These are phyloP conservation scores for Zeus faber DNA, from an alignment of 2,113 vertebrate genomes.

Conservation along the genomic window DNA sequence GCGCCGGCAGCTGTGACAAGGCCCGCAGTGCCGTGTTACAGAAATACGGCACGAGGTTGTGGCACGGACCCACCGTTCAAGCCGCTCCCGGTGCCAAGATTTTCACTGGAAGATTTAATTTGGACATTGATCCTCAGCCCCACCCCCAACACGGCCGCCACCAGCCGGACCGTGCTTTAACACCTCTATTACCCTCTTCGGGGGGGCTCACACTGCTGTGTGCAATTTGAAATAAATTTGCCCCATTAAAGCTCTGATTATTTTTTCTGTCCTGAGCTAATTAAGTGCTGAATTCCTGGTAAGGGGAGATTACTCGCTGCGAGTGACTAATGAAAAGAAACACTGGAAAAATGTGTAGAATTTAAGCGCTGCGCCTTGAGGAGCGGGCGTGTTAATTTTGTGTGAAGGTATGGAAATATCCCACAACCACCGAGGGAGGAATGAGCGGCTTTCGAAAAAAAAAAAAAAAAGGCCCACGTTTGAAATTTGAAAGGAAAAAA, in stretches of 20 bases:
- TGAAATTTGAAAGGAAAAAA: no score
- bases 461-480: slow-evolving; percentile 11
- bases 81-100: slow-evolving; percentile 28
- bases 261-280: slow-evolving; percentile 60
- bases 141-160: neutral
- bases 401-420: slow-evolving; percentile 32
- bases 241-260: slow-evolving; percentile 63
- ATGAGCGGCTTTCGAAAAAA: neutral
- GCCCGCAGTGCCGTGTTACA: slow-evolving; percentile 41
- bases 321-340: slow-evolving; percentile 61
- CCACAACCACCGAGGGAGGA: slow-evolving; percentile 13
- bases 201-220: slow-evolving; percentile 24
- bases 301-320: slow-evolving; percentile 50
- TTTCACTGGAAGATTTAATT: slow-evolving; percentile 32
- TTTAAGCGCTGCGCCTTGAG: slow-evolving; percentile 40
- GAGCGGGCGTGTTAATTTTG: slow-evolving; percentile 25
- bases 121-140: slow-evolving; percentile 7
- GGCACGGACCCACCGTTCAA: slow-evolving; percentile 21
- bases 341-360: slow-evolving; percentile 44
- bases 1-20: slow-evolving; percentile 44
- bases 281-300: slow-evolving; percentile 60
- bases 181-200: slow-evolving; percentile 30
- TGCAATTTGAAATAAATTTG: slow-evolving; percentile 59
- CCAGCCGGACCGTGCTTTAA: slow-evolving; percentile 20
- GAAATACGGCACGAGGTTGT: slow-evolving; percentile 30